phyloP scores from a whole-genome alignment of 2,797 vertebrate species.

The Xiphorhynchus erythropygius region DNA sequence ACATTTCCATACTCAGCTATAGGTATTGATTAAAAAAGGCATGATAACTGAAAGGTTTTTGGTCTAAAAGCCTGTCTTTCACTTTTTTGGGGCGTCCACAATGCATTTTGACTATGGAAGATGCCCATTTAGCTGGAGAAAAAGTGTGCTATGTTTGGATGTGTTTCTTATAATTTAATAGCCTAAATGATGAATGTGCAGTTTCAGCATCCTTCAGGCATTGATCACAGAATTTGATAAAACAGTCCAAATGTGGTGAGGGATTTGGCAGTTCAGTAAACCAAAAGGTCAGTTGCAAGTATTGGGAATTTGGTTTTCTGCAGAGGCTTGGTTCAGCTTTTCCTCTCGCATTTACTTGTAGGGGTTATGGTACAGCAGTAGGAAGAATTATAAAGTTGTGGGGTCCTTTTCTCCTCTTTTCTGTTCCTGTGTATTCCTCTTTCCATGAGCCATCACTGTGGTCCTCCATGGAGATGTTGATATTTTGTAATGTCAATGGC shows the following conservation, averaged over 20 bases:
- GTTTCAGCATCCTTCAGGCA: background rate
- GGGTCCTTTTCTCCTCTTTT: background rate
- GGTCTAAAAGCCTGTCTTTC: background rate
- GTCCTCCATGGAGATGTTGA: background rate
- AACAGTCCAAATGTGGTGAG: background rate
- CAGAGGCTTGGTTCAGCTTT: background rate
- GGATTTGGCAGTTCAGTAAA: background rate
- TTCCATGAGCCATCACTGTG: background rate
- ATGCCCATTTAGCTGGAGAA: background rate
- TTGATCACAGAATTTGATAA: background rate
- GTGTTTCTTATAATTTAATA: background rate
- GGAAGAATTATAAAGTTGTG: background rate
- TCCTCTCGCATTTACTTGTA: background rate
- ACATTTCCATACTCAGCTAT: background rate
- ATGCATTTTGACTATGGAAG: background rate
- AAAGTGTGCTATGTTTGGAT: background rate
- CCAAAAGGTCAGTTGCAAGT: background rate
- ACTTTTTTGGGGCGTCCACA: background rate
- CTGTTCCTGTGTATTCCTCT: background rate
- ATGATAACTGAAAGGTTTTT: background rate
- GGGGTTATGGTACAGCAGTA: background rate
- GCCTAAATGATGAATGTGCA: background rate
- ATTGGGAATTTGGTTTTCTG: background rate
- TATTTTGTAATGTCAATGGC: background rate
- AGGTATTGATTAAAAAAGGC: background rate